Evolutionary conservation across 2,113 vertebrate genomes (phyloP).

Genomic region (Antigone vipio): DNA sequence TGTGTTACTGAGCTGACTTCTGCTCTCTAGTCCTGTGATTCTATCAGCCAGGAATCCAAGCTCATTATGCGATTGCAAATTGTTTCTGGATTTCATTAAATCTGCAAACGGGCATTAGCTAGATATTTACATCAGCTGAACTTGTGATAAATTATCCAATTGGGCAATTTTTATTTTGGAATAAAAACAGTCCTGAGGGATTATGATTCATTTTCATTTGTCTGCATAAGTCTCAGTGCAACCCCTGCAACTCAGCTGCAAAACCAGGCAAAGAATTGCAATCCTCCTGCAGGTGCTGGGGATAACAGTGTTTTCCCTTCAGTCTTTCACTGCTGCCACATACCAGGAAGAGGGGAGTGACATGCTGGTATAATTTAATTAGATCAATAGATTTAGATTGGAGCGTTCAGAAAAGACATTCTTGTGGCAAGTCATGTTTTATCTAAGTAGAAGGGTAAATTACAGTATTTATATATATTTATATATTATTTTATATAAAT

Average conservation of each 20-base stretch:
- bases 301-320: background rate
- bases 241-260: background rate
- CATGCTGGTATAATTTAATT: background rate
- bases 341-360: background rate
- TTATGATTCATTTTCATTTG: background rate
- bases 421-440: background rate
- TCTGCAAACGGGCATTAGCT: constrained; percentile 49
- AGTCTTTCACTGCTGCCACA: background rate
- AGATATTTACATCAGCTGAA: constrained; percentile 14
- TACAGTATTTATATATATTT: background rate
- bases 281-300: background rate
- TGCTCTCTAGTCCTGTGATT: background rate
- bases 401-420: background rate
- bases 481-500: background rate
- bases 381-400: background rate
- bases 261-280: background rate
- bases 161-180: background rate
- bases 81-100: constrained; percentile 67
- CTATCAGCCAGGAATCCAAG: constrained; percentile 41
- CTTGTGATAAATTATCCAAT: constrained; percentile 37
- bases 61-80: constrained; percentile 45
- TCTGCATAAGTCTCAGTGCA: background rate
- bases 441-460: background rate
- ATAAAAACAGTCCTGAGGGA: background rate
- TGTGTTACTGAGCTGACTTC: background rate